Conservation (phyloP, 2,888 invertebrate species). For the Pristionchus japonicus region DNA sequence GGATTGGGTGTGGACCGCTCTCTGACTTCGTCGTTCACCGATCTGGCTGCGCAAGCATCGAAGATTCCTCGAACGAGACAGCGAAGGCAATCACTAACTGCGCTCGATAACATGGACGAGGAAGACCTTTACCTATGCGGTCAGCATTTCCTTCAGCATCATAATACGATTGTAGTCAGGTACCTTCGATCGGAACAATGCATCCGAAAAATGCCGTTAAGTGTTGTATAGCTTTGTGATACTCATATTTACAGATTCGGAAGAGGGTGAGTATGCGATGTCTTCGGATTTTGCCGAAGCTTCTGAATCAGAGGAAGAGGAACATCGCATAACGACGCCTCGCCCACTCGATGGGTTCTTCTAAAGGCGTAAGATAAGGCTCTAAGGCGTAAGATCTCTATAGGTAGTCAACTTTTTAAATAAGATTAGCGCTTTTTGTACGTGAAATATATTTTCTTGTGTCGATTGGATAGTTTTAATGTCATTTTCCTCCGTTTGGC, state of each 20-base stretch:
- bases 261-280: slow-evolving; percentile 46
- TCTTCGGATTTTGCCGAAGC: slow-evolving; percentile 47
- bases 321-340: slow-evolving; percentile 28
- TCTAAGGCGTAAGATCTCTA: no score
- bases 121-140: slow-evolving; percentile 45
- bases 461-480: no score
- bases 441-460: not conserved
- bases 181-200: no score
- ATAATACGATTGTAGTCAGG: not conserved
- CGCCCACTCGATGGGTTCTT: slow-evolving; percentile 21
- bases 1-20: slow-evolving; percentile 44
- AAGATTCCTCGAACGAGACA: slow-evolving; percentile 58
- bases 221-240: no score
- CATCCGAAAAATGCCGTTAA: no score
- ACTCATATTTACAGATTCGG: slow-evolving; percentile 17
- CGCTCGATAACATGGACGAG: slow-evolving; percentile 46
- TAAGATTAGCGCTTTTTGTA: not conserved
- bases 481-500: no score
- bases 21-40: slow-evolving; percentile 71
- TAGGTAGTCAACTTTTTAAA: not conserved
- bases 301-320: slow-evolving; percentile 46
- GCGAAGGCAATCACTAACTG: slow-evolving; percentile 6
- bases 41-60: slow-evolving; percentile 74
- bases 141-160: no score
- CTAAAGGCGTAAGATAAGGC: not conserved